These are phyloP conservation scores for Sciurus carolinensis DNA, from an alignment of 2,797 vertebrate genomes.

Conservation along the genomic window DNA sequence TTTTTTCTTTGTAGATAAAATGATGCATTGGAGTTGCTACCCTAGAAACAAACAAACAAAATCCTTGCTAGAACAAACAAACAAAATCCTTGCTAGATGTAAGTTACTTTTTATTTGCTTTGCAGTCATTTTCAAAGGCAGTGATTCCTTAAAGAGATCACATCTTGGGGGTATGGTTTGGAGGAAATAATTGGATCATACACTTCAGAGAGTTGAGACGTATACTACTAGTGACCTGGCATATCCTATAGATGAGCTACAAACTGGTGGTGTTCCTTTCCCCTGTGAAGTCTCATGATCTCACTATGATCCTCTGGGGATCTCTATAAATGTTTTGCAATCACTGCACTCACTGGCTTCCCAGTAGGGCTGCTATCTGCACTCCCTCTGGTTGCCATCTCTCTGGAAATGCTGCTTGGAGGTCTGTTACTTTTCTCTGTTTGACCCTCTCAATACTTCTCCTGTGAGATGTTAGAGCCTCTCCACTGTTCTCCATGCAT, in stretches of 20 bases:
- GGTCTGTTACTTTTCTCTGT: constrained; percentile 23
- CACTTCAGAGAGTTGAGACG: constrained; percentile 74
- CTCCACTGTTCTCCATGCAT: background rate
- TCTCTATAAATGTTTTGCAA: constrained; percentile 72
- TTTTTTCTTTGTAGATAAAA: background rate
- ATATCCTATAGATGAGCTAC: constrained; percentile 65
- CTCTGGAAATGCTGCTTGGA: constrained; percentile 36
- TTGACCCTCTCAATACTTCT: constrained; percentile 39
- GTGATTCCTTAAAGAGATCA: background rate
- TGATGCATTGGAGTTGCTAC: constrained; percentile 11
- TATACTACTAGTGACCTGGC: constrained; percentile 64
- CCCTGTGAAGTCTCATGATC: constrained; percentile 77
- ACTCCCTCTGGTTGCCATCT: constrained; percentile 59
- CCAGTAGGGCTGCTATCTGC: constrained; percentile 2
- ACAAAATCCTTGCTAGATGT: constrained; percentile 57
- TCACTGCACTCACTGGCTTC: constrained; percentile 58
- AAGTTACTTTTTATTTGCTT: constrained; percentile 65
- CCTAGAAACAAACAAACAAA: constrained; percentile 3
- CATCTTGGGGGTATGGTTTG: constrained; percentile 65
- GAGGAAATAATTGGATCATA: constrained; percentile 81
- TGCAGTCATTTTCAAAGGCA: constrained; percentile 79
- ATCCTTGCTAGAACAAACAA: constrained; percentile 64
- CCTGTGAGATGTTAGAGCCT: constrained; percentile 9
- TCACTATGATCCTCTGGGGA: constrained; percentile 69
- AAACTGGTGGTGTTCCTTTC: constrained; percentile 75